Evolutionary conservation across 1,140 invertebrate species (phyloP), one percentile per base, ranked within the genome.

Genomic region (Wasmannia auropunctata): DNA sequence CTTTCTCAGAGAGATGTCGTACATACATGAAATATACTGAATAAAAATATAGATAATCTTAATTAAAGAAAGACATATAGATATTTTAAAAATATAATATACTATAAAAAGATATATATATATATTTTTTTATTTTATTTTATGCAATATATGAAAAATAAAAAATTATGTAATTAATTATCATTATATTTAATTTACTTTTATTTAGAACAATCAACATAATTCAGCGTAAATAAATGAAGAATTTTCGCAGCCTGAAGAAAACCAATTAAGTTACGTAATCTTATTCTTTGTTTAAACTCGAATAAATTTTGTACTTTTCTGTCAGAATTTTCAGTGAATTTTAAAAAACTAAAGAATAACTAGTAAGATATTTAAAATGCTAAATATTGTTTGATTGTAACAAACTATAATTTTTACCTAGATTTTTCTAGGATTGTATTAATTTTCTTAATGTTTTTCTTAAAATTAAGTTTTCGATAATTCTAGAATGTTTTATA

Each of bases 241-340:
- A 28, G 22, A 69, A 40, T 67, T 67, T 67, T 67, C 1, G 14
- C n/a, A 67, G 4, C 2, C 0, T 46, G 14, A 22, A 16, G n/a
- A 14, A 67, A 22, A 0, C 14, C 1, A 67, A 40, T 65, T 40
- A 25, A 40, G 19, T 67, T 22, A 58, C 1, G 5, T 43, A 25
- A 40, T 22, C 11, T 67, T 43, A 65, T 65, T 65, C 34, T 40
- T 65, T 65, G 0, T 65, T 10, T 22, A 40, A 65, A 22, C 8
- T 31, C 7, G 6, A 2, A 46, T 46, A 3, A 22, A 46, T 7
- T 46, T 69, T 46, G 7, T 60, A 54, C 6, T 2, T 8, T 54
- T 54, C n/a, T 54, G 8, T 22, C 11, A 69, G 11, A 69, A 69
- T 69, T 69, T 37, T 65, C n/a, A 65, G n/a, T n/a, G n/a, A n/a